A percentile compares a stretch with the other conserved stretches of the same genome.
Evolutionary conservation across 2,888 invertebrate species (phyloP).

Genomic region (Zelleria hepariella): DNA sequence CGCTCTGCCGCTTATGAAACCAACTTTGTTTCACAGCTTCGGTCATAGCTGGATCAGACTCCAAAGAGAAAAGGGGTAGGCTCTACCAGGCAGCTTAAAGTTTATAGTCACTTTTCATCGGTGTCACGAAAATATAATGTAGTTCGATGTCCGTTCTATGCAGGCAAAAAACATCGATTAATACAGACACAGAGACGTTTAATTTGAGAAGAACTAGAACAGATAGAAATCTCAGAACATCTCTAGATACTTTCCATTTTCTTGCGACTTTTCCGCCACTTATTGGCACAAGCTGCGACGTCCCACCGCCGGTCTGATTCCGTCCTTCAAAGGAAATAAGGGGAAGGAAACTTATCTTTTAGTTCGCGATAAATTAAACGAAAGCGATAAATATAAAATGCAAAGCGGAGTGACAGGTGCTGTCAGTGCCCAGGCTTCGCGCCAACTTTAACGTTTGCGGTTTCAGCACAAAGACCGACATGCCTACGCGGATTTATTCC

Average conservation of each 20-base stretch:
- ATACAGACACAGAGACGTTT: no score
- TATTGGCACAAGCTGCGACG: neutral
- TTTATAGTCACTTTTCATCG: no score
- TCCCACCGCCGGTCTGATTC: neutral
- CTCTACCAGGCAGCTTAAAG: no score
- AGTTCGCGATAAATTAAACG: neutral
- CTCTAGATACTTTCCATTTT: neutral
- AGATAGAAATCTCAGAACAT: no score
- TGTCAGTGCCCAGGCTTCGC: neutral
- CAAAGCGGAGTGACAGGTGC: neutral
- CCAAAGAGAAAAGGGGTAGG: no score
- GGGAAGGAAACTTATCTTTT: neutral
- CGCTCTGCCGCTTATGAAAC: neutral
- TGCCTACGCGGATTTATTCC: neutral
- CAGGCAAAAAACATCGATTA: no score
- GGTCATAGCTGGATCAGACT: no score
- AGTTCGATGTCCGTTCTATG: no score
- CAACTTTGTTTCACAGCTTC: no score
- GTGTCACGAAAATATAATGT: no score
- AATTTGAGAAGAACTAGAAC: no score
- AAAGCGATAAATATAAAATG: neutral
- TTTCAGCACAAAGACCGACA: neutral
- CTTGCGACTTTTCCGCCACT: neutral
- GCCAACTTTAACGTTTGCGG: neutral
- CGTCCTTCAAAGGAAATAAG: neutral